These are phyloP conservation scores for Agrotis puta DNA, from an alignment of 2,888 invertebrate species.

Conservation along the genomic window DNA sequence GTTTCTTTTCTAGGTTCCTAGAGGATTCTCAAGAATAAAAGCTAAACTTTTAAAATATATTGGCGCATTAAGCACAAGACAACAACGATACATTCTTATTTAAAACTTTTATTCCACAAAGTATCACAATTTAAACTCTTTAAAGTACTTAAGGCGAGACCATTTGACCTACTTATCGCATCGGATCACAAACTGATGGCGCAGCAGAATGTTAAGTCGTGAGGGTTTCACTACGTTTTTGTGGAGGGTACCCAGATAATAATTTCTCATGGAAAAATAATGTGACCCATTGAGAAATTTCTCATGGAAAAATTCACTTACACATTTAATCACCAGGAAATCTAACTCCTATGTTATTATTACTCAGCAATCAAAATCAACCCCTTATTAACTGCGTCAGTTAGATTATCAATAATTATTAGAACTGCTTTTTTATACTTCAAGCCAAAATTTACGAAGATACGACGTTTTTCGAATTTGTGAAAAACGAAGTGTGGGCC, in stretches of 20 bases:
- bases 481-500: no score
- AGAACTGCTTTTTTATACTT: no score
- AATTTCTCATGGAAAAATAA: neutral
- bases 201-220: slow-evolving; percentile 2
- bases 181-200: slow-evolving; percentile 23
- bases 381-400: no score
- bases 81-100: neutral
- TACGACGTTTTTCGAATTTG: no score
- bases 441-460: no score
- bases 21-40: no score
- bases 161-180: slow-evolving; percentile 41
- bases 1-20: no score
- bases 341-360: no score
- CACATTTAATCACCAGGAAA: no score
- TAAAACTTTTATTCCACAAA: neutral
- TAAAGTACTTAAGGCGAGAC: slow-evolving; percentile 2
- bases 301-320: no score
- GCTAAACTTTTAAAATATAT: neutral
- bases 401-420: no score
- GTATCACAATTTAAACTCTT: slow-evolving; percentile 7
- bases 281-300: neutral
- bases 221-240: neutral
- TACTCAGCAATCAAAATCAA: no score
- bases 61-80: neutral
- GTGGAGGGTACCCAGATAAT: neutral